Conservation (phyloP, 2,888 invertebrate species). For the Euproctis similis region DNA sequence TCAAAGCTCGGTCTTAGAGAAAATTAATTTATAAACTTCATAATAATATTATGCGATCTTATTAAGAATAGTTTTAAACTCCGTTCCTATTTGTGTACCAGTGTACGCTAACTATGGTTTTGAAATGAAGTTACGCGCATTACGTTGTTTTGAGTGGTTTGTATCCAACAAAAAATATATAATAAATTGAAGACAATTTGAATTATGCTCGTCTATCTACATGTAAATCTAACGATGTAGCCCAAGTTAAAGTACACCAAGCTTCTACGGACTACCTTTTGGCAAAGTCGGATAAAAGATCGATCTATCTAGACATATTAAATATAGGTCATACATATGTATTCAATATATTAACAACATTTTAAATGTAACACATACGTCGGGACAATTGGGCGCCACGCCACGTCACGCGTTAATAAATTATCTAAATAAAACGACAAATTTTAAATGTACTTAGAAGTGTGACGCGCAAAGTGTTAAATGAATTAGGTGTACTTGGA, state of each 20-base stretch:
- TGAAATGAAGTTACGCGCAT: slow-evolving; percentile 53
- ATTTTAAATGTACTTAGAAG: slow-evolving; percentile 23
- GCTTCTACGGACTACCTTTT: too few species aligned
- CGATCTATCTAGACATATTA: too few species aligned
- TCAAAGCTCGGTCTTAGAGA: too few species aligned
- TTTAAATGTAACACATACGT: slow-evolving; percentile 20
- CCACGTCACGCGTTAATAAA: slow-evolving; percentile 20
- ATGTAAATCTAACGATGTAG: too few species aligned
- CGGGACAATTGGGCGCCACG: slow-evolving; percentile 18
- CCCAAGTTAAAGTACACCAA: too few species aligned
- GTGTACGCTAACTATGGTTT: slow-evolving; percentile 23
- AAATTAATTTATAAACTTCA: too few species aligned
- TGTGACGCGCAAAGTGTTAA: slow-evolving; percentile 11
- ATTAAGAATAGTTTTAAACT: too few species aligned
- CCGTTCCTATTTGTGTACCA: too few species aligned
- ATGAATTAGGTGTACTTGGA: slow-evolving; percentile 8
- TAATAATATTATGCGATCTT: too few species aligned
- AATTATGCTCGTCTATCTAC: slow-evolving; percentile 33
- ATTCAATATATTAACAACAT: slow-evolving; percentile 5
- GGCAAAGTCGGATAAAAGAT: too few species aligned
- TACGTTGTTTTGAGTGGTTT: slow-evolving; percentile 56
- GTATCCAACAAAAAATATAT: slow-evolving; percentile 40
- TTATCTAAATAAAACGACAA: slow-evolving; percentile 19
- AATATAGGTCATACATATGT: slow-evolving; percentile 6
- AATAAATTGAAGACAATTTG: slow-evolving; percentile 43